phyloP scores from a whole-genome alignment of 2,888 invertebrate genomes.

The Cheilosia scutellata region DNA sequence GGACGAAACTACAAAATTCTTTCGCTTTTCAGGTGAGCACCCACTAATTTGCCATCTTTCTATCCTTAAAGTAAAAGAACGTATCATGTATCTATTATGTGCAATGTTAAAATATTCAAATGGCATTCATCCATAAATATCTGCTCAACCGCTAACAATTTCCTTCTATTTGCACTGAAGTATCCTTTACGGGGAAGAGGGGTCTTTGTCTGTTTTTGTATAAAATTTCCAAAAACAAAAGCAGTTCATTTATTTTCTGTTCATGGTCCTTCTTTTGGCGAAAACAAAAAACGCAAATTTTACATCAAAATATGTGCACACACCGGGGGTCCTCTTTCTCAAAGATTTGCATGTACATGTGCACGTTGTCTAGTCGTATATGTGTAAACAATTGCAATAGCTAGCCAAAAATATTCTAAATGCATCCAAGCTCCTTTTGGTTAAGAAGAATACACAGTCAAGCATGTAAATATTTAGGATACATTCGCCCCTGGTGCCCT shows the following conservation, averaged over 20 bases:
- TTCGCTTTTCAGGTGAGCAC: too few relatives aligned
- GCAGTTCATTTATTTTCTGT: slow-evolving; percentile 14
- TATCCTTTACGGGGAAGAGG: neutral
- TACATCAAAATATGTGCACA: slow-evolving; percentile 1
- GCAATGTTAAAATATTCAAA: slow-evolving; percentile 41
- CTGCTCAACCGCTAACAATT: slow-evolving; percentile 18
- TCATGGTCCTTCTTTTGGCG: neutral
- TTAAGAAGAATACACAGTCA: neutral
- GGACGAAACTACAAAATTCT: too few relatives aligned
- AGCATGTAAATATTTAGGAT: slow-evolving; percentile 27
- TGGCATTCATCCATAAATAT: slow-evolving; percentile 44
- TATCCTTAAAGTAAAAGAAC: neutral
- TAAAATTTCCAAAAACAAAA: neutral
- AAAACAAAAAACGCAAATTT: slow-evolving; percentile 13
- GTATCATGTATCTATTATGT: neutral
- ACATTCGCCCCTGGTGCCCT: neutral
- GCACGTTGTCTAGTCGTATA: neutral
- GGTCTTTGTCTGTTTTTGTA: neutral
- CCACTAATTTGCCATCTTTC: neutral
- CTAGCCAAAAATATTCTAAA: slow-evolving; percentile 44
- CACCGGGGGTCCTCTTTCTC: neutral
- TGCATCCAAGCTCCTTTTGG: slow-evolving; percentile 1
- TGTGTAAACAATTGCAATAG: slow-evolving; percentile 18
- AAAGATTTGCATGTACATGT: neutral
- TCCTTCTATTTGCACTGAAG: slow-evolving; percentile 2